Evolutionary conservation across 1,140 invertebrate genomes (phyloP), one percentile per base, ranked within the genome.

Genomic region (Drosophila punjabiensis): DNA sequence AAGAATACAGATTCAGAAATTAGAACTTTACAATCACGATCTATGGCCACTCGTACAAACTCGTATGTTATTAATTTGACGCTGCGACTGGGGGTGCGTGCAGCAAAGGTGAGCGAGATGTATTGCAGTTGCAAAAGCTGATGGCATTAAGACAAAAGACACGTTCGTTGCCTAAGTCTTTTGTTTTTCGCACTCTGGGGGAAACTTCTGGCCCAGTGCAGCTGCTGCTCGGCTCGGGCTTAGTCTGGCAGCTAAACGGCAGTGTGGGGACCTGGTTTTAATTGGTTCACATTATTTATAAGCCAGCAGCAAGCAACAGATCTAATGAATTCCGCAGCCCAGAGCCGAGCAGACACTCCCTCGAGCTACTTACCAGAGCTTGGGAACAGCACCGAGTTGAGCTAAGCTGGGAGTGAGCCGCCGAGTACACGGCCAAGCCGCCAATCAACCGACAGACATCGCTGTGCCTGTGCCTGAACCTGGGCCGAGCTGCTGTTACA

Each of bases 161-260:
- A 58, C 52, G 71, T 87, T 87, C 58, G 76, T 78, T 79, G 82
- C 76, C 41, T 33, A 68, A 77, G 84, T 80, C 76, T 88, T 83
- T 78, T 78, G 80, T 80, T 68, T 79, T 47, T 45, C 33, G 20
- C 16, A 30, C 67, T 70, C 52, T 14, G 18, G 67, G 69, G 53
- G 30, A 61, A 52, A 41, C 55, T 52, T 41, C 70, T 61, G 20
- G 30, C 13, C 35, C 13, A 16, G 28, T 55, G 71, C 74, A 58
- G 71, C 55, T 64, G 70, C 64, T 47, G 20, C 52, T 13, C 7
- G 8, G 20, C 52, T 13, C 7, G 5, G 8, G 18, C 64, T 47
- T 37, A 32, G 33, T 37, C 43, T 73, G 53, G 16, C 37, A 24
- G 32, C 20, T 47, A 58, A 71, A 61, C 52, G 52, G 24, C 67